Evolutionary conservation across 2,797 vertebrate species (phyloP).

Genomic region (Melanotaenia nigrans): DNA sequence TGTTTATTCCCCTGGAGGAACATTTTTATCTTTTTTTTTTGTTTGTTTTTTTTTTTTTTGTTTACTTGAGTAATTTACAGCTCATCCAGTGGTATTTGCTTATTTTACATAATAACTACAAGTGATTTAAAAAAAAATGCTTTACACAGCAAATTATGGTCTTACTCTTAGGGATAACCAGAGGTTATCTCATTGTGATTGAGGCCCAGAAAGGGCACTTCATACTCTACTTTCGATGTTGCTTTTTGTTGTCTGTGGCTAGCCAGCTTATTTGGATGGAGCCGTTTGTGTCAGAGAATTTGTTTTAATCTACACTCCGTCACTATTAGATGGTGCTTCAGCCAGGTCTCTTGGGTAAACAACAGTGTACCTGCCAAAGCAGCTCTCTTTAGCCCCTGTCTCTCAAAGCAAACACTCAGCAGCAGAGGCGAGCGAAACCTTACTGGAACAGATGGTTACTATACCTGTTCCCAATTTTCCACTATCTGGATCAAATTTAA

Average conservation of each 20-base stretch:
- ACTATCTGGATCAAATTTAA: conserved; percentile 74
- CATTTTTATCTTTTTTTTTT: conserved; percentile 25
- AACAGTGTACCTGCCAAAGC: conserved; percentile 68
- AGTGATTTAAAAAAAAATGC: conserved; percentile 41
- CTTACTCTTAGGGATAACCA: conserved; percentile 18
- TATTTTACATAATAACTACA: conserved; percentile 50
- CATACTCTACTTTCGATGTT: conserved; percentile 13
- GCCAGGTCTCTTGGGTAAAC: conserved; percentile 70
- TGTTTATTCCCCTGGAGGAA: conserved; percentile 48
- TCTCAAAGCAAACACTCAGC: conserved; percentile 74
- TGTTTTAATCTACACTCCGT: conserved; percentile 64
- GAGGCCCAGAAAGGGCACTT: conserved; percentile 21
- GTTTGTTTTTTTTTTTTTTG: conserved; percentile 24
- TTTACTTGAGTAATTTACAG: conserved; percentile 43
- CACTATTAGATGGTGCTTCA: conserved; percentile 55
- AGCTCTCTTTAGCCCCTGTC: conserved; percentile 59
- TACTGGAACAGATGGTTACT: conserved; percentile 76
- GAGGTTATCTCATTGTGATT: conserved; percentile 20
- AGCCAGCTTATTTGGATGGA: conserved; percentile 28
- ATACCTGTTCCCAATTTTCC: conserved; percentile 65
- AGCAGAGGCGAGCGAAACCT: conserved; percentile 51
- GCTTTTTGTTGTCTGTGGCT: conserved; percentile 31
- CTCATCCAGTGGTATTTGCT: conserved; percentile 52
- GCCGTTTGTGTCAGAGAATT: conserved; percentile 44
- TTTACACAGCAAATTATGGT: conserved; percentile 39